Conservation (phyloP, 2,888 invertebrate species). For the Luffia ferchaultella region DNA sequence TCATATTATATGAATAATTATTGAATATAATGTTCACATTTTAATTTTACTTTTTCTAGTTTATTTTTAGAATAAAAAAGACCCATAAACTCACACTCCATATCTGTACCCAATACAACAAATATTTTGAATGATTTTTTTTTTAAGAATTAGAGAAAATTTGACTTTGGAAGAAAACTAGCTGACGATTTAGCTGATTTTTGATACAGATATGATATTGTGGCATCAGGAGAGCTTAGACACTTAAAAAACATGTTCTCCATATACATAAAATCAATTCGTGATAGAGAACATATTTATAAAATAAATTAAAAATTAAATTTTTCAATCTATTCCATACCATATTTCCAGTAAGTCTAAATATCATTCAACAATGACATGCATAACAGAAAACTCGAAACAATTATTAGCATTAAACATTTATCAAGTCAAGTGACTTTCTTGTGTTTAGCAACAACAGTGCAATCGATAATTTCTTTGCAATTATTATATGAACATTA, state of each 20-base stretch:
- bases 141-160: constrained; percentile 38
- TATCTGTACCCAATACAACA: constrained; percentile 49
- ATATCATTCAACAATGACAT: background rate
- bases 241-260: constrained; percentile 27
- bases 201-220: constrained; percentile 56
- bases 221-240: constrained; percentile 38
- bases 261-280: constrained; percentile 12
- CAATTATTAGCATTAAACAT: no score
- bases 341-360: no score
- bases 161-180: constrained; percentile 38
- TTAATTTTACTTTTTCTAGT: constrained; percentile 4
- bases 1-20: background rate
- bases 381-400: background rate
- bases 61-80: constrained; percentile 23
- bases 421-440: no score
- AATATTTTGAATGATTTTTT: constrained; percentile 10
- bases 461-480: no score
- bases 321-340: no score
- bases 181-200: constrained; percentile 36
- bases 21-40: background rate
- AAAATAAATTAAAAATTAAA: background rate
- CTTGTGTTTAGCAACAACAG: no score
- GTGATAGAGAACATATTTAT: constrained; percentile 33
- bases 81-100: constrained; percentile 48
- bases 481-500: no score